These are phyloP conservation scores for Sebastes variabilis DNA, from an alignment of 2,797 vertebrate genomes.

Conservation along the genomic window DNA sequence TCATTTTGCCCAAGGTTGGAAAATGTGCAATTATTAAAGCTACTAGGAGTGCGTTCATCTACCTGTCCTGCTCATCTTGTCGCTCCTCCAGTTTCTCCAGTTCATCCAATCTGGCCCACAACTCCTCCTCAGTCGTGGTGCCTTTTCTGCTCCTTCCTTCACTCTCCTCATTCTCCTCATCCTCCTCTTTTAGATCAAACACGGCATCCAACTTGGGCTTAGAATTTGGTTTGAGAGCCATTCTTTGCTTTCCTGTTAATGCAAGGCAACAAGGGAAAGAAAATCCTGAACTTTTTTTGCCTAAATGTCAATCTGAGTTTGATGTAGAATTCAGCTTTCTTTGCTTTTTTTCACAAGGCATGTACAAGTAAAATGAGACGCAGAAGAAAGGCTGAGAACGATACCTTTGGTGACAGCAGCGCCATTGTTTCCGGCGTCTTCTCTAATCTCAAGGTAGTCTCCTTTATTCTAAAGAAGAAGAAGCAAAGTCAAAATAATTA, in stretches of 20 bases:
- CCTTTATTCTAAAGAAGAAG: slow-evolving; percentile 81
- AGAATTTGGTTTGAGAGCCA: slow-evolving; percentile 91
- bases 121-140: slow-evolving; percentile 85
- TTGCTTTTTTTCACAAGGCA: neutral
- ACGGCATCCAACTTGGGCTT: slow-evolving; percentile 86
- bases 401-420: slow-evolving; percentile 87
- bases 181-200: slow-evolving; percentile 64
- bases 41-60: neutral
- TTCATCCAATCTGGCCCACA: slow-evolving; percentile 91
- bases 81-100: slow-evolving; percentile 90
- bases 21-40: neutral
- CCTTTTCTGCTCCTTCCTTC: slow-evolving; percentile 51
- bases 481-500: slow-evolving; percentile 36
- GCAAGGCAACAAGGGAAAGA: neutral
- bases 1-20: neutral
- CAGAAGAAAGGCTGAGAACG: slow-evolving; percentile 11
- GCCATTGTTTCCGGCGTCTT: slow-evolving; percentile 83
- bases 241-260: slow-evolving; percentile 83
- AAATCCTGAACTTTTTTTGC: accelerated
- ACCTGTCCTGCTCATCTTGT: slow-evolving; percentile 80
- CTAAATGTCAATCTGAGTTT: neutral
- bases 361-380: neutral
- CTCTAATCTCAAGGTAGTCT: slow-evolving; percentile 92
- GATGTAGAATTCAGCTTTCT: neutral
- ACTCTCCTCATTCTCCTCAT: slow-evolving; percentile 37